Conservation (phyloP, 2,113 vertebrate species). For the Nematolebias whitei region DNA sequence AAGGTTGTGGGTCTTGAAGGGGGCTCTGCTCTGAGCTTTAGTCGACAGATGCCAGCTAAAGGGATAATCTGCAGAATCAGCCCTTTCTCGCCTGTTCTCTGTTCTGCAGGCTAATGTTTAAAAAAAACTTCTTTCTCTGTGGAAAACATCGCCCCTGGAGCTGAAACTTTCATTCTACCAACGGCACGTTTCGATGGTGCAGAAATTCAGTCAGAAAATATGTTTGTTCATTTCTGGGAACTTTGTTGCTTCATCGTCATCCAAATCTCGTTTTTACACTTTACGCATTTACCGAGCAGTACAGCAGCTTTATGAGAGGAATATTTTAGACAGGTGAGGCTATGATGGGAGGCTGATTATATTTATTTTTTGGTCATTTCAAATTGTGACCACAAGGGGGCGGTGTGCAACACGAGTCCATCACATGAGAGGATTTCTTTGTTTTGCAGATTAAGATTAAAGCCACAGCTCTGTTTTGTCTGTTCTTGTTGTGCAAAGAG, state of each 20-base stretch:
- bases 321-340: too few species aligned
- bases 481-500: neutral
- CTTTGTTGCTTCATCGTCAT: neutral
- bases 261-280: neutral
- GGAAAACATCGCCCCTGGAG: neutral
- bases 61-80: neutral
- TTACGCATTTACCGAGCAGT: too few species aligned
- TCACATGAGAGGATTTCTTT: too few species aligned
- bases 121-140: neutral
- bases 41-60: neutral
- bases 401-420: slow-evolving; percentile 19
- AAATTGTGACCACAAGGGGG: slow-evolving; percentile 38
- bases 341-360: too few species aligned
- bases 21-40: neutral
- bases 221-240: neutral
- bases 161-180: too few species aligned
- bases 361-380: too few species aligned
- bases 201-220: neutral
- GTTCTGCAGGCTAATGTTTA: neutral
- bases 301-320: neutral
- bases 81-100: neutral
- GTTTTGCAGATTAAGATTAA: too few species aligned
- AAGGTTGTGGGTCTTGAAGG: neutral
- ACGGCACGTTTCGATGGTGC: too few species aligned
- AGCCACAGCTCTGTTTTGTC: too few species aligned